These are phyloP conservation scores for Plagodis pulveraria DNA, from an alignment of 2,888 invertebrate species.

Conservation along the genomic window DNA sequence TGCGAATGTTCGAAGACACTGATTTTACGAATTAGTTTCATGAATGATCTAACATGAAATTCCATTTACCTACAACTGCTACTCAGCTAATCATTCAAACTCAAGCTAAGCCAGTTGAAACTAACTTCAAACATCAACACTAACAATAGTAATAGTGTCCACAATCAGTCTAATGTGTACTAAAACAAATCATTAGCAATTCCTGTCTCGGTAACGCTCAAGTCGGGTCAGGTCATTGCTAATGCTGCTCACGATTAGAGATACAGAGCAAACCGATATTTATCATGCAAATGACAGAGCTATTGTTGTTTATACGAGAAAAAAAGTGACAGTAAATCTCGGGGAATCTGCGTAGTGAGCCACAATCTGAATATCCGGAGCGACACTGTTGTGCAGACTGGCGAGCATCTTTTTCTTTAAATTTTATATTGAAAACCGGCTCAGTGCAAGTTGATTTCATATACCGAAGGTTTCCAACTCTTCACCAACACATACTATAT, in stretches of 20 bases:
- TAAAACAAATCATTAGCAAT: conserved; percentile 10
- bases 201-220: conserved; percentile 17
- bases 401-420: neutral
- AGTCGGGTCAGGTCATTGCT: conserved; percentile 27
- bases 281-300: conserved; percentile 50
- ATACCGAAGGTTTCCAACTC: no score
- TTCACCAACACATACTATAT: no score
- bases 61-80: no score
- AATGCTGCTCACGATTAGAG: conserved; percentile 35
- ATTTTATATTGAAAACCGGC: no score
- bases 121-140: neutral
- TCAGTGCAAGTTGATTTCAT: no score
- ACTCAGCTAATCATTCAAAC: no score
- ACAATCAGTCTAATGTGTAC: neutral
- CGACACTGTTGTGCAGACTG: conserved; percentile 21
- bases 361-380: conserved; percentile 45
- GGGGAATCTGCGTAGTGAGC: conserved; percentile 46
- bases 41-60: no score
- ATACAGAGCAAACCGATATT: conserved; percentile 41
- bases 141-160: neutral
- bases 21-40: no score
- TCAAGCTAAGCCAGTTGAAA: no score
- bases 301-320: conserved; percentile 56
- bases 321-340: conserved; percentile 60
- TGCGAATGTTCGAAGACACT: no score